Conservation (phyloP, 2,113 vertebrate species). For the Etheostoma cragini region DNA sequence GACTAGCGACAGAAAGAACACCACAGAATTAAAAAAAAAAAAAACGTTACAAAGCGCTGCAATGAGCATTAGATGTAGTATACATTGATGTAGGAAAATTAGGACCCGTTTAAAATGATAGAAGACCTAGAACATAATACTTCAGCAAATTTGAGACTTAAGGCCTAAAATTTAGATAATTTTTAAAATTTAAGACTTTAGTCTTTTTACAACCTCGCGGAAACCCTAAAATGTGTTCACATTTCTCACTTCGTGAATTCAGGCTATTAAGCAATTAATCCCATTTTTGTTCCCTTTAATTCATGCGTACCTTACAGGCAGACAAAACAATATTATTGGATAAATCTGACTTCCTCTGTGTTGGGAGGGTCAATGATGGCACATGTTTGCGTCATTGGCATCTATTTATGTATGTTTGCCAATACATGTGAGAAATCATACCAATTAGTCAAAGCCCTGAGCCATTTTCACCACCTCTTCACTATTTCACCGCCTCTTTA, state of each 20-base stretch:
- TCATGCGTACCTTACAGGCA: conserved; percentile 1
- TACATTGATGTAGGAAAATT: too few species aligned
- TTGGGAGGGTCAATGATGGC: background rate
- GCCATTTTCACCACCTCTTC: conserved; percentile 39
- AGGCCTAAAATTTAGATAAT: too few species aligned
- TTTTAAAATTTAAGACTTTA: too few species aligned
- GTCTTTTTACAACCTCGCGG: too few species aligned
- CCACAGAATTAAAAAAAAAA: too few species aligned
- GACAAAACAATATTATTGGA: conserved; percentile 46
- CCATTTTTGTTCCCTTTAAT: conserved; percentile 5
- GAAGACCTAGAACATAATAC: too few species aligned
- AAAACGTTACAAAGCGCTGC: too few species aligned
- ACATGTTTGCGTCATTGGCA: conserved; percentile 28
- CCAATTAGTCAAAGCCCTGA: conserved; percentile 41
- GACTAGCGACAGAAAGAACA: too few species aligned
- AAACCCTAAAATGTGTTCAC: background rate
- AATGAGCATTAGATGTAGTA: too few species aligned
- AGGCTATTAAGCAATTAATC: conserved; percentile 20
- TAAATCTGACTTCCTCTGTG: background rate
- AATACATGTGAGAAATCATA: conserved; percentile 33
- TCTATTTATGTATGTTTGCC: conserved; percentile 25
- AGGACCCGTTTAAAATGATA: too few species aligned
- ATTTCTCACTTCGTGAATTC: conserved; percentile 20
- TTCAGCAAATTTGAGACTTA: too few species aligned
- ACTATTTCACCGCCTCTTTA: conserved; percentile 51